These are phyloP conservation scores for Vulpes ferrilata DNA, from an alignment of 2,113 vertebrate species.

Conservation along the genomic window DNA sequence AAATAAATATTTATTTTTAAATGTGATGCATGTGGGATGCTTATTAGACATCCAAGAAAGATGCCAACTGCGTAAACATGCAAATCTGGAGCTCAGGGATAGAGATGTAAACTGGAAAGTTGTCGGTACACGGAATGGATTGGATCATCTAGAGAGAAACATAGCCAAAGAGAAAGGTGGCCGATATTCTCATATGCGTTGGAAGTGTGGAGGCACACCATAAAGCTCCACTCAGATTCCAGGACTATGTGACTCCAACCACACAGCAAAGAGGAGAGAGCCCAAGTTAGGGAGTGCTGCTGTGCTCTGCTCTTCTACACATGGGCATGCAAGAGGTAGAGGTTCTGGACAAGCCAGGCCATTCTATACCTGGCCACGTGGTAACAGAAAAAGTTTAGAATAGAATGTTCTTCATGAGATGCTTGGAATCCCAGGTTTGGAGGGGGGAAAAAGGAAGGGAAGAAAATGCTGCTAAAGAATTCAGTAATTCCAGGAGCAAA, in stretches of 20 bases:
- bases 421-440: neutral
- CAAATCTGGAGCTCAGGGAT: neutral
- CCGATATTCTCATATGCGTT: too few species aligned
- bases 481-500: neutral
- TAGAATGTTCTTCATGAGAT: neutral
- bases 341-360: neutral
- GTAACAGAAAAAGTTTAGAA: slow-evolving; percentile 30
- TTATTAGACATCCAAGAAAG: neutral
- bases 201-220: too few species aligned
- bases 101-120: neutral
- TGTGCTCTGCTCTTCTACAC: neutral
- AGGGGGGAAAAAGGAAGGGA: neutral
- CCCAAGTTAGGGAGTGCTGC: neutral
- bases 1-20: slow-evolving; percentile 19
- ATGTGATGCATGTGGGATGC: neutral
- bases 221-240: neutral
- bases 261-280: neutral
- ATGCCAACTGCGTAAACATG: neutral
- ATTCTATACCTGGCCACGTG: neutral
- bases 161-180: neutral
- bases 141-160: neutral
- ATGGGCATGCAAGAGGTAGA: neutral
- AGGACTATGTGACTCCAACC: neutral
- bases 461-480: neutral
- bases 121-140: neutral